Base-by-base conservation (phyloP, 1,140 invertebrate genomes). In the Cepaea nemoralis region DNA sequence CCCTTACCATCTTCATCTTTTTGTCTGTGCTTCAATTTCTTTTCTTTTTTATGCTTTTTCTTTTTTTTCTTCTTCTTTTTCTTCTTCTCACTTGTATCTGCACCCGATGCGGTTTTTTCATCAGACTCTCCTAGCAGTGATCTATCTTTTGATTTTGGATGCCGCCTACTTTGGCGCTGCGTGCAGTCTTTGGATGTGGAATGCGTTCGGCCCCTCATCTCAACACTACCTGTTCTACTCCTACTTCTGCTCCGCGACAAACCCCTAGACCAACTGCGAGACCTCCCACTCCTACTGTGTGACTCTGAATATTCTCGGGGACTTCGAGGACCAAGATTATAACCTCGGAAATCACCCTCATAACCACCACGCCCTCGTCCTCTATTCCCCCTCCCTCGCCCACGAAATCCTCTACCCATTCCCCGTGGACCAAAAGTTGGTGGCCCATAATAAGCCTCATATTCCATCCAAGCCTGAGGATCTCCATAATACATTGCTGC, bases 31-130 rank as follows among this genome's bases (percentile, higher is more conserved):
- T 79, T 79, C 27, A 5, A 6, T 48, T 69, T 79, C 37, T 69
- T 79, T 27, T 24, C 33, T 63, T 79, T 79, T 48, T 79, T 79
- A 35, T 79, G 33, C 35, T 79, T 50, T 42, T 79, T 79, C 48
- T 79, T 79, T 22, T 79, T 78, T 42, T 78, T 69, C 63, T 79
- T 79, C 42, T 79, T 79, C 37, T 69, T 79, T 35, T 79, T 77
- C 75, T 77, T 40, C 27, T 66, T 77, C 75, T 76, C 33, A 31
- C n/a, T 59, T n/a, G 55, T 35, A 50, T 63, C 55, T 76, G 27
- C 31, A 59, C 33, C 50, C 22, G 75, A 50, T 19, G 27, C 10
- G 1, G 1, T 50, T 24, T 33, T 45, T 10, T 31, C 40, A 33
- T 45, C 10, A 75, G 40, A 45, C 2, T 35, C n/a, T 75, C 35